phyloP scores from a whole-genome alignment of 2,113 vertebrate genomes.

The Rhipidura dahli region DNA sequence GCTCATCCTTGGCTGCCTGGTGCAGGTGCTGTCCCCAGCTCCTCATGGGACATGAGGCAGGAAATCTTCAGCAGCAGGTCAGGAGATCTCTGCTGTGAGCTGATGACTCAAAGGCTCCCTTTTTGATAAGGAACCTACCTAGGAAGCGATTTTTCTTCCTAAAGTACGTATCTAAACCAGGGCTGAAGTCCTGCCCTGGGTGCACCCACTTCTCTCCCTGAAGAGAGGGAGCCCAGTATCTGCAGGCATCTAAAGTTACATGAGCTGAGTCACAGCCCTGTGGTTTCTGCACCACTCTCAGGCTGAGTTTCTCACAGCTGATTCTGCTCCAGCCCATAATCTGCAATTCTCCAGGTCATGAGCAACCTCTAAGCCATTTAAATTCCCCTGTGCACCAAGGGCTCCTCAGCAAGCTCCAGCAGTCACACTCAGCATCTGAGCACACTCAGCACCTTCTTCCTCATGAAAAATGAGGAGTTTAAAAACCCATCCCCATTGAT shows the following conservation, averaged over 20 bases:
- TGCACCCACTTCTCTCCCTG: not conserved
- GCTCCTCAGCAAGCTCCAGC: not conserved
- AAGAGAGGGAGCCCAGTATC: not conserved
- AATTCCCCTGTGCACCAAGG: not conserved
- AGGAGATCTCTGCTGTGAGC: not conserved
- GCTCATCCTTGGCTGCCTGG: not conserved
- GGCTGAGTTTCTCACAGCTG: conserved; percentile 17
- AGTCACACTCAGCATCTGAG: not conserved
- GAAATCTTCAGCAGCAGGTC: not conserved
- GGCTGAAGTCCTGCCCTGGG: not conserved
- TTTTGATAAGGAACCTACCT: not conserved
- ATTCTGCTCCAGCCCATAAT: not conserved
- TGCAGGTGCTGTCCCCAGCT: not conserved
- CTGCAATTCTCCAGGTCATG: not conserved
- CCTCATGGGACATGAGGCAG: not conserved
- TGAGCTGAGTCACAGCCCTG: not conserved
- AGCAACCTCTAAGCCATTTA: not conserved
- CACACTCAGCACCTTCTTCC: too few species aligned
- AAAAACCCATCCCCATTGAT: not conserved
- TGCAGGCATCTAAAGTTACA: not conserved
- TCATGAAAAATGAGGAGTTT: not conserved
- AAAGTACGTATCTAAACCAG: not conserved
- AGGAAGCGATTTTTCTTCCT: not conserved
- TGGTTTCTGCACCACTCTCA: conserved; percentile 21
- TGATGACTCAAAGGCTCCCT: not conserved